Base-by-base conservation (phyloP, 2,113 vertebrate species). In the Nanger granti region DNA sequence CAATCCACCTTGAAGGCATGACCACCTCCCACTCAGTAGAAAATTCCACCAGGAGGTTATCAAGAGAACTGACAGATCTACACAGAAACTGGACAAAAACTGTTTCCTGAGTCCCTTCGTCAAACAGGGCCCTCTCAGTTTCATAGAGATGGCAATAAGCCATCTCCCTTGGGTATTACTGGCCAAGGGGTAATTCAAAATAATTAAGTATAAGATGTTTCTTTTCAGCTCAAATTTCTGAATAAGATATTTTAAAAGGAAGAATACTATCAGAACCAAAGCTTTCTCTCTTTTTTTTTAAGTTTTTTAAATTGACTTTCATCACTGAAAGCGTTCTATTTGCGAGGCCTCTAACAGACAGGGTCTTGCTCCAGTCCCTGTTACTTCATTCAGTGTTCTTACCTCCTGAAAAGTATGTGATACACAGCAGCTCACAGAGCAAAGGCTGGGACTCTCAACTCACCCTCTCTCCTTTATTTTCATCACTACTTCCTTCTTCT, bases 211-310 rank as follows among this genome's bases (percentile, higher is more conserved):
- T 59, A 57, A 95, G 60, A 55, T 31, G 28, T 34, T 87, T 91
- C 37, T 28, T 96, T 92, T 52, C 54, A 80, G 31, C 31, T 87
- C 73, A 93, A 91, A 57, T 94, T 95, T 94, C 57, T 91, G 86
- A 87, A 49, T 91, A 91, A 54, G 79, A 55, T 7, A 66, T 41
- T 66, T 66, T 29, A 95, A 93, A 95, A 44, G 11, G 60, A 90
- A 64, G 22, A 34, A 18, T 28, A 64, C 83, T 69, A 44, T 87
- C 34, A 88, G 60, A 94, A 92, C 26, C 24, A 69, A 60, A 54
- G 69, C 6, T 73, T 2, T 7, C 1, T 20, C 31, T 18, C 31
- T 18, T 18, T n/a, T 69, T 37, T 13, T 44, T 44, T 28, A 79
- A 37, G 62, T 87, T 80, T 91, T 59, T 84, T 52, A 59, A 22